phyloP scores from a whole-genome alignment of 2,113 vertebrate genomes.

The Muntiacus reevesi region DNA sequence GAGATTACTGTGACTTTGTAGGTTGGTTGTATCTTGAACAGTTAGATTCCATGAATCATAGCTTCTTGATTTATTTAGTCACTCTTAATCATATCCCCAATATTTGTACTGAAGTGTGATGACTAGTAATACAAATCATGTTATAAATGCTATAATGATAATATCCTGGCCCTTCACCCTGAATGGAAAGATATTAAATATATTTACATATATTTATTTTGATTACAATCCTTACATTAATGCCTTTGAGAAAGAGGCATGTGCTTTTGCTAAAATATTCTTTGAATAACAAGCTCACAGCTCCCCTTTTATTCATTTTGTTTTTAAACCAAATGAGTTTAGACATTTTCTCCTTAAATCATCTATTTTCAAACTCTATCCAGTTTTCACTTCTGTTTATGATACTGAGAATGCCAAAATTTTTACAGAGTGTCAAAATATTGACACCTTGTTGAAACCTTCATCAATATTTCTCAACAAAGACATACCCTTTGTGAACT shows the following conservation, averaged over 20 bases:
- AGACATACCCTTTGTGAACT: not conserved
- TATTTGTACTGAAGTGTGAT: not conserved
- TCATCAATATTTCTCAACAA: not conserved
- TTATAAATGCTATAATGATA: not conserved
- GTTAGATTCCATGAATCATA: not conserved
- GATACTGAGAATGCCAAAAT: not conserved
- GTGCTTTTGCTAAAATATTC: not conserved
- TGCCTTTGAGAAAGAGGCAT: not conserved
- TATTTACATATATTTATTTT: not conserved
- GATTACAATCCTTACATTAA: not conserved
- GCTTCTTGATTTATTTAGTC: not conserved
- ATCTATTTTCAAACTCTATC: not conserved
- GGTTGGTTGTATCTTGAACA: not conserved
- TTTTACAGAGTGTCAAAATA: not conserved
- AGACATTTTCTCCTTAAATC: not conserved
- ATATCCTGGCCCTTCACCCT: not conserved
- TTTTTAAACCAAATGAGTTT: not conserved
- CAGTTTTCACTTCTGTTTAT: not conserved
- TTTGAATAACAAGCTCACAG: not conserved
- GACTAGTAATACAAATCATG: not conserved
- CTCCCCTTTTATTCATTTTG: not conserved
- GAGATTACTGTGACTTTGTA: not conserved
- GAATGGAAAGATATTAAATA: not conserved
- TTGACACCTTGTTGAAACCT: not conserved
- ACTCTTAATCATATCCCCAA: not conserved